These are phyloP conservation scores for Leptinotarsa undecemlineata DNA, from an alignment of 1,140 invertebrate species.

Conservation along the genomic window DNA sequence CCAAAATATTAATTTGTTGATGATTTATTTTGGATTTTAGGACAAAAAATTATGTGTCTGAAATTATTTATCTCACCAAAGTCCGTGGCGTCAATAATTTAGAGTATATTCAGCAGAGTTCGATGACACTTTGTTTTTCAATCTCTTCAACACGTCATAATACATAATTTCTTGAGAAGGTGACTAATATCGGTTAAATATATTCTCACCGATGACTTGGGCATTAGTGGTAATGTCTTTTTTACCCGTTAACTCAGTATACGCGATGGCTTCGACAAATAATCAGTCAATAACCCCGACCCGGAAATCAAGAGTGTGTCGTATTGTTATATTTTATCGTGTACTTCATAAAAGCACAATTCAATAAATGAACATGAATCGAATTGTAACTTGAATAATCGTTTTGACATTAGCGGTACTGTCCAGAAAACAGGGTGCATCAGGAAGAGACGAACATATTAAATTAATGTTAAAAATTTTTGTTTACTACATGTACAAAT, in stretches of 20 bases:
- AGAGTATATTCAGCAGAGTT: background rate
- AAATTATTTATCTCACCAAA: no score
- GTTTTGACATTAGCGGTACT: background rate
- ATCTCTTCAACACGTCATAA: constrained; percentile 13
- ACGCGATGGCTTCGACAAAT: constrained; percentile 6
- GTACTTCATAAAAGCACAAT: background rate
- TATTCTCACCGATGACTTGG: constrained; percentile 6
- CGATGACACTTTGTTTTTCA: constrained; percentile 21
- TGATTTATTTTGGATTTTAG: no score
- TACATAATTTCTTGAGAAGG: constrained; percentile 6
- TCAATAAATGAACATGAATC: background rate
- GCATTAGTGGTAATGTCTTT: constrained; percentile 5
- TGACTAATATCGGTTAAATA: constrained; percentile 20
- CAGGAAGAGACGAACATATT: background rate
- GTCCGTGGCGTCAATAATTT: no score
- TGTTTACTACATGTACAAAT: no score
- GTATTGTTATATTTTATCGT: background rate
- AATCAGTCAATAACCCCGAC: constrained; percentile 21
- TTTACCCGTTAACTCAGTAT: constrained; percentile 22
- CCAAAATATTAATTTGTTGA: no score
- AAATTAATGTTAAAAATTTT: no score
- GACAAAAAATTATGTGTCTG: no score
- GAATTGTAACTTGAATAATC: background rate
- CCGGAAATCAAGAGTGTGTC: constrained; percentile 19
- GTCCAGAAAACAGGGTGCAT: background rate